phyloP scores from a whole-genome alignment of 2,888 invertebrate genomes.

The Bursaphelenchus okinawaensis region DNA sequence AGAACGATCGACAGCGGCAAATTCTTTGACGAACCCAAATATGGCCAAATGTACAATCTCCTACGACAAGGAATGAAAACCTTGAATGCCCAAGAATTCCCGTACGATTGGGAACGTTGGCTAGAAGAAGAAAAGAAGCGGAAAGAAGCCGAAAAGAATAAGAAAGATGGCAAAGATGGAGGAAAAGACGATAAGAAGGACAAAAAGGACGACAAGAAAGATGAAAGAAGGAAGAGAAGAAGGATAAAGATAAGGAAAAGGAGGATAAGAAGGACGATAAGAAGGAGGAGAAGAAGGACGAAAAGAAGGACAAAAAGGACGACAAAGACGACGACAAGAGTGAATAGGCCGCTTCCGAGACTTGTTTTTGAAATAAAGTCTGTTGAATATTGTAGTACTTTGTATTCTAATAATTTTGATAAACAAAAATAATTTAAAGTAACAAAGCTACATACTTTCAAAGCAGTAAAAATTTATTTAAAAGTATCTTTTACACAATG shows the following conservation, averaged over 20 bases:
- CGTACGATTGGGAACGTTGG: conserved; percentile 37
- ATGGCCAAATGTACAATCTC: conserved; percentile 36
- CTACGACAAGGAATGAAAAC: conserved; percentile 34
- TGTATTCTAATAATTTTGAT: too few species aligned
- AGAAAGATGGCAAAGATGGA: conserved; percentile 9
- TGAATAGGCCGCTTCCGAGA: too few species aligned
- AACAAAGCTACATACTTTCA: too few species aligned
- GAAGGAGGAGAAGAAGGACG: conserved; percentile 1
- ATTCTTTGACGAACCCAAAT: conserved; percentile 48
- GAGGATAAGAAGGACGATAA: conserved; percentile 2
- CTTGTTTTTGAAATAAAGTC: too few species aligned
- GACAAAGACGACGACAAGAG: conserved; percentile 6
- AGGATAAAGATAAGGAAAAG: conserved; percentile 12
- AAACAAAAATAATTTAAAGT: too few species aligned
- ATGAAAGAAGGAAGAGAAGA: conserved; percentile 13
- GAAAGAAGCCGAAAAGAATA: conserved; percentile 16
- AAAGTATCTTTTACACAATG: too few species aligned
- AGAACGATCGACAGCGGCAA: conserved; percentile 33
- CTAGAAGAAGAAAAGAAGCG: conserved; percentile 21
- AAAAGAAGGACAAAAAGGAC: not conserved
- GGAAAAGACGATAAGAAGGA: conserved; percentile 16
- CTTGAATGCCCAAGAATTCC: conserved; percentile 32
- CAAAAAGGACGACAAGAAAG: conserved; percentile 3
- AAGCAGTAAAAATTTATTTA: too few species aligned
- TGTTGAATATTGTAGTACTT: too few species aligned